Evolutionary conservation across 2,797 vertebrate genomes (phyloP), one percentile per base, ranked within the genome.

Genomic region (Pseudopleuronectes americanus): DNA sequence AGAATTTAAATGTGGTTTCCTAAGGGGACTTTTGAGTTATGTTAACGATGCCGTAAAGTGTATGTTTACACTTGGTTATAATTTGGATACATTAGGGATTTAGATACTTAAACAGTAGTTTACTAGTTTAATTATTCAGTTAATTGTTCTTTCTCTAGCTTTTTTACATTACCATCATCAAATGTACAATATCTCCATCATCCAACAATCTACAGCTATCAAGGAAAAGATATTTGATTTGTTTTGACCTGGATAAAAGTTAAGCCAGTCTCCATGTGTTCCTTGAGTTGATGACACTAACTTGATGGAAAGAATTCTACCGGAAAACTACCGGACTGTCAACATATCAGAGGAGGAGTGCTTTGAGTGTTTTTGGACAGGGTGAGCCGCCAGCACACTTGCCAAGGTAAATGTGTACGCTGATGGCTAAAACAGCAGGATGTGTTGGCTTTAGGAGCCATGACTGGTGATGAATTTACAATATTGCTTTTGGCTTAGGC

Each of bases 401-500:
- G 84, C 87, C 89, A 90, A 88, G 53, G 56, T 87, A 91, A 89
- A 89, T 76, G 45, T 75, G 52, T 45, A 23, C 2, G 0, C 74
- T 88, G 71, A 89, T 90, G 57, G 71, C 60, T 41, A 64, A 85
- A 92, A 82, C 86, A 90, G 86, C 60, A 56, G 68, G 71, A 80
- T 80, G 75, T 89, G 74, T 77, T 76, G 49, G 84, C 77, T 51
- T 62, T 71, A 41, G 81, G 57, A 80, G 58, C 67, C 57, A 64
- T 57, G 60, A 74, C 62, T 36, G 26, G 19, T 72, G 67, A 66
- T 77, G 52, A 64, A 84, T 90, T 86, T 87, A 84, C 60, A 69
- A 24, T 60, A 51, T 45, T 10, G 59, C 49, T 64, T 81, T 51
- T 81, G 79, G 71, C 62, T 74, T 36, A 57, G 19, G 36, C 52